These are phyloP conservation scores for Luperina nickerlii DNA, from an alignment of 2,888 invertebrate genomes.

Conservation along the genomic window DNA sequence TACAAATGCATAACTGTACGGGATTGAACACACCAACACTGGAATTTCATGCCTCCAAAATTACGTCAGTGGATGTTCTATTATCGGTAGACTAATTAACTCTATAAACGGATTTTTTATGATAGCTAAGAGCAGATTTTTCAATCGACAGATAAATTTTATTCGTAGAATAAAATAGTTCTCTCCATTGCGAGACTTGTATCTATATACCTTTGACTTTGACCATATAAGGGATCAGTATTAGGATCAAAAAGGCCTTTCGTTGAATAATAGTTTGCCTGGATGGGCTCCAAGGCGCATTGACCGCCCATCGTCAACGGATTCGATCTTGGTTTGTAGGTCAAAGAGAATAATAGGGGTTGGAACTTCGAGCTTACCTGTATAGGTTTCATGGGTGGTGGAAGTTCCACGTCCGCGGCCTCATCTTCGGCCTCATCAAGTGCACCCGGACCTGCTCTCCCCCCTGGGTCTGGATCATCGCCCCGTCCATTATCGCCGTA, in stretches of 20 bases:
- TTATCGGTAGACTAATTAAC: neutral
- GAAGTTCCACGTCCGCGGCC: constrained; percentile 94
- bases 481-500: constrained; percentile 75
- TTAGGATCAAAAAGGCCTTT: constrained; percentile 21
- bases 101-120: neutral
- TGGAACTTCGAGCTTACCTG: constrained; percentile 89
- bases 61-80: neutral
- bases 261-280: constrained; percentile 4
- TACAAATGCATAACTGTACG: neutral
- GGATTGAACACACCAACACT: neutral
- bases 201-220: neutral
- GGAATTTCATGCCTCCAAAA: neutral
- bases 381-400: constrained; percentile 99
- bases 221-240: neutral
- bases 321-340: neutral
- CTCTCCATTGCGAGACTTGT: neutral
- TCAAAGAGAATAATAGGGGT: constrained; percentile 11
- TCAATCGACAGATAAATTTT: no score
- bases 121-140: neutral
- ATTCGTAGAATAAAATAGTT: no score
- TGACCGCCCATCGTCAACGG: neutral
- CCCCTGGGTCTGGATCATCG: constrained; percentile 79
- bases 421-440: constrained; percentile 95
- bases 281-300: neutral
- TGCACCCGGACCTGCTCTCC: constrained; percentile 80